A percentile compares a stretch with the other conserved stretches of the same genome.
These are phyloP conservation scores for Zygothrica quintamaculata DNA, from an alignment of 2,888 invertebrate species.

Conservation along the genomic window DNA sequence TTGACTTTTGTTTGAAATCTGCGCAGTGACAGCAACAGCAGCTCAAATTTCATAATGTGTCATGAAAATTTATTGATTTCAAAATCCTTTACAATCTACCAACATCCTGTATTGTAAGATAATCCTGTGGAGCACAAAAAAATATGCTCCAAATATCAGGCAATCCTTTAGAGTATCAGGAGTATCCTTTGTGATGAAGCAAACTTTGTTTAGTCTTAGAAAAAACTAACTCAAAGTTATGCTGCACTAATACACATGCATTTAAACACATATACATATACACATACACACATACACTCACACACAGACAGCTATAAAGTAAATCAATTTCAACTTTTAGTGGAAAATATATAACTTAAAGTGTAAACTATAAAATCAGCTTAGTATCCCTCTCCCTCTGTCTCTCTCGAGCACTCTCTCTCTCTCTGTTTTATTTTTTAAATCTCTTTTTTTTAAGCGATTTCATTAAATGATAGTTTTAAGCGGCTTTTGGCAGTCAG, in stretches of 20 bases:
- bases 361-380: neutral
- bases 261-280: no score
- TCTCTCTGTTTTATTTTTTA: neutral
- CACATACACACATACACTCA: no score
- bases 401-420: no score
- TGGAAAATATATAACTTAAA: no score
- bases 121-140: slow-evolving; percentile 18
- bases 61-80: slow-evolving; percentile 56
- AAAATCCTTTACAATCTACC: slow-evolving; percentile 1
- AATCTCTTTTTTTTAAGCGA: slow-evolving; percentile 30
- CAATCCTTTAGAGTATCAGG: no score
- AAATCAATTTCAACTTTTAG: no score
- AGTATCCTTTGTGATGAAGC: neutral
- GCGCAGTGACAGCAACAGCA: slow-evolving; percentile 29
- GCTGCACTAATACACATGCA: no score
- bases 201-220: no score
- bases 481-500: slow-evolving; percentile 59
- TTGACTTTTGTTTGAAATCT: slow-evolving; percentile 17
- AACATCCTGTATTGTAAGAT: slow-evolving; percentile 37
- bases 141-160: no score
- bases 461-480: slow-evolving; percentile 60
- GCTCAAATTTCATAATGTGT: slow-evolving; percentile 59
- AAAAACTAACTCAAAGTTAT: no score
- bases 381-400: neutral
- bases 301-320: no score